Base-by-base conservation (phyloP, 2,888 invertebrate genomes). In the Nycteola revayana region DNA sequence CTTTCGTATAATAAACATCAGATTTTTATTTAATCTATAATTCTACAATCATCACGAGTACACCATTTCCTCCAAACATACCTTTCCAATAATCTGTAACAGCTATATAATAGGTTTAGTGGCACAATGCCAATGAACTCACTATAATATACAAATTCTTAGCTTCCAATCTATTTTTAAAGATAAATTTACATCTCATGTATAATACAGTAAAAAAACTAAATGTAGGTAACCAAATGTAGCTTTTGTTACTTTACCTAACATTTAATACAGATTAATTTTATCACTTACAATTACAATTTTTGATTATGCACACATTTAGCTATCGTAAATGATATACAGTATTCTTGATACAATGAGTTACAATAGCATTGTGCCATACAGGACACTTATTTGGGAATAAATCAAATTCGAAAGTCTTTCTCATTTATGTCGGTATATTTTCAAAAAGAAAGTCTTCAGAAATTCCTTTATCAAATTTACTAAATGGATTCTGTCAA, bases 1-100 rank as follows among this genome's bases (percentile, higher is more conserved):
- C 41, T 62, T 51, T 61, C 51, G 49, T 65, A 65, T 59, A 66
- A 60, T 70, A 68, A 62, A 70, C 65, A 65, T 67, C 65, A 62
- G 65, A 69, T 67, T 67, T 64, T 50, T 57, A 57, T 60, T n/a
- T 55, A 53, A 46, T 60, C 52, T 64, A 56, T 60, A 59, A 53
- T 44, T 60, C 60, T 66, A 69, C 54, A 60, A 53, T 60, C 66
- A 51, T 57, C 51, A 52, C 60, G 54, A 61, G 41, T 66, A 66
- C 59, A 64, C 53, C 60, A 49, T 50, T 49, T 55, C 49, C 44
- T 56, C 49, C 49, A 57, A 58, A 60, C 54, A 51, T 49, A 51
- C 37, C 36, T 39, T 49, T 42, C 49, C 45, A 57, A 46, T 50
- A 49, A 49, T 56, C 50, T 42, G 46, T 50, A 53, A 45, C 54